Conservation (phyloP, 2,113 vertebrate genomes). For the Psophia crepitans region DNA sequence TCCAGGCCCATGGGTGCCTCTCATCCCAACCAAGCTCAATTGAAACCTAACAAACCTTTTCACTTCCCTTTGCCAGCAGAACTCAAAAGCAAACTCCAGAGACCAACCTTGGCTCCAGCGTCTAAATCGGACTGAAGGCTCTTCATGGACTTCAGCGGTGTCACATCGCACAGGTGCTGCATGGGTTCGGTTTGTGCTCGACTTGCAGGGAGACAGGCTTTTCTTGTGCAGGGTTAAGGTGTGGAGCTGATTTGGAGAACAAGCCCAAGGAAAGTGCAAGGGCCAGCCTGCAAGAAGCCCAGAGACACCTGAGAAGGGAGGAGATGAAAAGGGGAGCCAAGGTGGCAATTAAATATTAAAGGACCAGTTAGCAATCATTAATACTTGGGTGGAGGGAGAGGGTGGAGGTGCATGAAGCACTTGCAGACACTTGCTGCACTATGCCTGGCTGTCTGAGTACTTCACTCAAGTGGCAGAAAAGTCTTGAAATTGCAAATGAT, state of each 20-base stretch:
- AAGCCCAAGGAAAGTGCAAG: not conserved
- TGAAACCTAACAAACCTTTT: not conserved
- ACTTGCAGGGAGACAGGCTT: not conserved
- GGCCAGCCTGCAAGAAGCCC: not conserved
- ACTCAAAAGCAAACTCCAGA: not conserved
- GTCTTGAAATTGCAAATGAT: not conserved
- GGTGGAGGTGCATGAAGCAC: not conserved
- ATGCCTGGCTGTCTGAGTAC: not conserved
- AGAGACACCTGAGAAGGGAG: not conserved
- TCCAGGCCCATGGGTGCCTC: not conserved
- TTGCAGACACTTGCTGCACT: not conserved
- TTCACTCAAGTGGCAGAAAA: not conserved
- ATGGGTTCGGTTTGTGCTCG: not conserved
- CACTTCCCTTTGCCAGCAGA: not conserved
- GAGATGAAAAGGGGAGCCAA: conserved; percentile 9
- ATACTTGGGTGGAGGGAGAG: not conserved
- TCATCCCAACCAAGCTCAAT: not conserved
- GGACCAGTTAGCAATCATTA: conserved; percentile 20
- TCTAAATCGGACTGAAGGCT: not conserved
- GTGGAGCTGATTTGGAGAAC: not conserved
- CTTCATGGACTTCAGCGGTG: rapidly evolving
- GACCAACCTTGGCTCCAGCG: conserved; percentile 26
- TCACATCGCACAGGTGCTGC: not conserved
- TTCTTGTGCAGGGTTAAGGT: not conserved
- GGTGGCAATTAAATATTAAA: conserved; percentile 46